Base-by-base conservation (phyloP, 2,113 vertebrate genomes). In the Sinocyclocheilus maitianheensis region DNA sequence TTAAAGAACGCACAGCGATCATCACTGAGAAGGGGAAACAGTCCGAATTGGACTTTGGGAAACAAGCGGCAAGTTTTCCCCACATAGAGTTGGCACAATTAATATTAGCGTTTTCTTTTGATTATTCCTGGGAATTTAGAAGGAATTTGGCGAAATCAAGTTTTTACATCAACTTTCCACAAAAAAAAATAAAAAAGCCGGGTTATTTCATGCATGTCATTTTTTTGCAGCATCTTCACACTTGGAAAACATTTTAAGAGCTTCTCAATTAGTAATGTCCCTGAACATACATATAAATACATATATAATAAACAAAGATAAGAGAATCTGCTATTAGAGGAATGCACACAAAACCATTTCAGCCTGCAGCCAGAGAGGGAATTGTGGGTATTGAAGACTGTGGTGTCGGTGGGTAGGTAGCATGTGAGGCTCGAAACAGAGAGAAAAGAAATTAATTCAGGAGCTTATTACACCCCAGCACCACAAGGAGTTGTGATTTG, bases 401-500 rank as follows among this genome's bases (percentile, higher is more conserved):
- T 43, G 10, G 53, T 14, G 26, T 40, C 46, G 18, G 10, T 37
- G 81, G 51, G 74, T 14, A 60, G 51, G 74, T 14, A 60, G 40
- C 14, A 34, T 46, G 79, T 34, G 79, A 43, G 82, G 76, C 55
- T 48, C 77, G 83, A 84, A 89, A 69, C 63, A 84, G 82, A 87
- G 43, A 43, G 48, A 74, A 83, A 88, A 88, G 80, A 91, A 88
- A 90, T 84, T 12, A 12, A 92, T 91, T 93, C 88, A 92, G 51
- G 86, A 87, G 62, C 77, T 86, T 58, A 71, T 77, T 91, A 88
- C 89, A 91, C 93, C 86, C 94, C 92, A 90, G 88, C 94, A 95
- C 94, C 95, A 93, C 74, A 83, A 92, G 72, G 90, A 94, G 88
- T 87, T 85, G 53, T 90, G 92, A 96, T 96, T 96, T 93, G 90